Evolutionary conservation across 1,140 invertebrate genomes (phyloP).

Genomic region (Drosophila biarmipes): DNA sequence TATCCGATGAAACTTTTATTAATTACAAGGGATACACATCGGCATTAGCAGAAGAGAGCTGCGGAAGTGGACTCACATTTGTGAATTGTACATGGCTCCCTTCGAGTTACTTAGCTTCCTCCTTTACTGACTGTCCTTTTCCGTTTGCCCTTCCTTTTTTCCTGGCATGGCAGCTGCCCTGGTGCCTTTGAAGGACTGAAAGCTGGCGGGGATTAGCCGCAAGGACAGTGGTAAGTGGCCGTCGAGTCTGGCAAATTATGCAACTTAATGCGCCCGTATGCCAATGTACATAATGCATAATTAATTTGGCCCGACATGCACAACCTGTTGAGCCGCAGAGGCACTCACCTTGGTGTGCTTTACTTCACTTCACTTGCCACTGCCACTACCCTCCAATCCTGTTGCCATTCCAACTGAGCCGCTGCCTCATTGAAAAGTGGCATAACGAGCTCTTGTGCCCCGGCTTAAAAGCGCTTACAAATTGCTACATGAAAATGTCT

Average conservation of each 20-base stretch:
- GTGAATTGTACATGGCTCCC: slow-evolving; percentile 34
- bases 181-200: slow-evolving; percentile 15
- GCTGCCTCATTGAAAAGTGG: slow-evolving; percentile 74
- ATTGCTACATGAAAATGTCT: slow-evolving; percentile 73
- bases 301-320: slow-evolving; percentile 78
- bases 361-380: slow-evolving; percentile 7
- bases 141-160: neutral
- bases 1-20: slow-evolving; percentile 77
- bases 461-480: slow-evolving; percentile 81
- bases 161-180: slow-evolving; percentile 5
- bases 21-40: slow-evolving; percentile 81
- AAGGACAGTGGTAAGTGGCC: slow-evolving; percentile 52
- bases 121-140: slow-evolving; percentile 40
- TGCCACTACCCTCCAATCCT: neutral
- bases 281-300: slow-evolving; percentile 74
- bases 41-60: slow-evolving; percentile 51
- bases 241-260: slow-evolving; percentile 62
- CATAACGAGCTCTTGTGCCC: slow-evolving; percentile 76
- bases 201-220: slow-evolving; percentile 53
- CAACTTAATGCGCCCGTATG: slow-evolving; percentile 75
- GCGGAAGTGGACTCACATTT: slow-evolving; percentile 33
- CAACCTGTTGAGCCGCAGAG: slow-evolving; percentile 61
- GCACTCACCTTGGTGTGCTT: slow-evolving; percentile 27
- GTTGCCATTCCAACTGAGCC: slow-evolving; percentile 30
- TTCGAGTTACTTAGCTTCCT: slow-evolving; percentile 67